A percentile compares a stretch with the other conserved stretches of the same genome.
phyloP scores from a whole-genome alignment of 2,888 invertebrate genomes.

The Eucera pruinosa region DNA sequence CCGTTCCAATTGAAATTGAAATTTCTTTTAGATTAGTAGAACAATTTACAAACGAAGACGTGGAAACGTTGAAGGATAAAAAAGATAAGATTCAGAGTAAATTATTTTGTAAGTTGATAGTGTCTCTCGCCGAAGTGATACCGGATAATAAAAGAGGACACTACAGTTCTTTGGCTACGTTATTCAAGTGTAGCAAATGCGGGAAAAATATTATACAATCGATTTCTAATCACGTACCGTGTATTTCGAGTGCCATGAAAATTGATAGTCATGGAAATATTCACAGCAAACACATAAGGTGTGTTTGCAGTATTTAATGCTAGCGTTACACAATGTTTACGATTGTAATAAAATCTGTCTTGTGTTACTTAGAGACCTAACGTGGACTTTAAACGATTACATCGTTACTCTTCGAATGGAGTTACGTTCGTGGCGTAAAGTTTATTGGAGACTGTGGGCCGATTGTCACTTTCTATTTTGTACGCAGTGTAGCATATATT shows the following conservation, averaged over 20 bases:
- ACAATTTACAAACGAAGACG: constrained; percentile 94
- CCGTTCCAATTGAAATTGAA: neutral
- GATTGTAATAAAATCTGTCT: constrained; percentile 19
- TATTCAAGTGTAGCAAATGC: constrained; percentile 92
- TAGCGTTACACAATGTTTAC: neutral
- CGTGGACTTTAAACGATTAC: constrained; percentile 93
- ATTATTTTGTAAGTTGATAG: constrained; percentile 92
- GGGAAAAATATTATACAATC: constrained; percentile 90
- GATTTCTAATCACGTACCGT: constrained; percentile 90
- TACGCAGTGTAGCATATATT: constrained; percentile 90
- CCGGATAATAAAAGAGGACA: constrained; percentile 92
- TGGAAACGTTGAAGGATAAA: constrained; percentile 93
- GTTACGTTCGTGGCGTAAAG: constrained; percentile 94
- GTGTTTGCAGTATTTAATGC: constrained; percentile 41
- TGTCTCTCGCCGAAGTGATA: constrained; percentile 90
- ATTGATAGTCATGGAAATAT: constrained; percentile 91
- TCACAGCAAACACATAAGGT: constrained; percentile 89
- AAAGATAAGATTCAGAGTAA: constrained; percentile 95
- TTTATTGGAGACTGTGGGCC: constrained; percentile 98
- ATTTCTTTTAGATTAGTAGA: constrained; percentile 89
- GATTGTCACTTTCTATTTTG: constrained; percentile 95
- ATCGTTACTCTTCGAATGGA: constrained; percentile 91
- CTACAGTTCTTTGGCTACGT: constrained; percentile 91
- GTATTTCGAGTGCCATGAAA: constrained; percentile 89
- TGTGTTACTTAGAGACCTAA: constrained; percentile 88